These are phyloP conservation scores for Diplodus sargus DNA, from an alignment of 2,797 vertebrate species.

Conservation along the genomic window DNA sequence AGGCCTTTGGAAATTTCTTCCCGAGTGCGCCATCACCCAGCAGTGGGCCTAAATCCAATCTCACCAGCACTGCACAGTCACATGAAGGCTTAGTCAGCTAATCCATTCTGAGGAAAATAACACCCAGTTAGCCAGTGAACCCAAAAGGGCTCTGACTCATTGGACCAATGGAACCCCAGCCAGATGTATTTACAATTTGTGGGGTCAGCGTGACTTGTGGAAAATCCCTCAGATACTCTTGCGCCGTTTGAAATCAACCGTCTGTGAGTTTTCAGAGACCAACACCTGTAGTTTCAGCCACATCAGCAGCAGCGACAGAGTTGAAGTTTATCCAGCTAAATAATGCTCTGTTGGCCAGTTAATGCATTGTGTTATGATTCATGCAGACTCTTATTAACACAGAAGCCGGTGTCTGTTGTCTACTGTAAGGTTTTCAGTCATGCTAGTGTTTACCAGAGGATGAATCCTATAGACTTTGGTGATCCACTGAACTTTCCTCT, in stretches of 20 bases:
- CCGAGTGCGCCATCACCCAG: conserved; percentile 53
- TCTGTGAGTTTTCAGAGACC: conserved; percentile 6
- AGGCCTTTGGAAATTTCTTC: conserved; percentile 58
- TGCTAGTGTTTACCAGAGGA: too few species aligned
- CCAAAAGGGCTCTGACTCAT: conserved; percentile 45
- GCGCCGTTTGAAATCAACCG: background rate
- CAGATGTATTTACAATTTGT: conserved; percentile 21
- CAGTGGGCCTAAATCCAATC: conserved; percentile 73
- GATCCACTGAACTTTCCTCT: background rate
- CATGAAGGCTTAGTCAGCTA: conserved; percentile 83
- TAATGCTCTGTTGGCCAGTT: background rate
- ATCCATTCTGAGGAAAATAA: conserved; percentile 79
- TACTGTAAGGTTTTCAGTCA: too few species aligned
- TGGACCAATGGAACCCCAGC: conserved; percentile 42
- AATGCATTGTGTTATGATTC: conserved; percentile 3
- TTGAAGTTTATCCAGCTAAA: background rate
- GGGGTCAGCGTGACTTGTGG: conserved; percentile 31
- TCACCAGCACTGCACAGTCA: conserved; percentile 72
- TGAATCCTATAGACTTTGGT: background rate
- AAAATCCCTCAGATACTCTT: conserved; percentile 25
- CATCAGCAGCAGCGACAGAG: conserved; percentile 19
- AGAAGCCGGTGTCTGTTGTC: background rate
- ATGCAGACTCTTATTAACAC: background rate
- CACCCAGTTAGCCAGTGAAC: conserved; percentile 66
- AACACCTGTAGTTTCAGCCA: conserved; percentile 4